Conservation (phyloP, 2,113 vertebrate genomes). For the Suncus etruscus region DNA sequence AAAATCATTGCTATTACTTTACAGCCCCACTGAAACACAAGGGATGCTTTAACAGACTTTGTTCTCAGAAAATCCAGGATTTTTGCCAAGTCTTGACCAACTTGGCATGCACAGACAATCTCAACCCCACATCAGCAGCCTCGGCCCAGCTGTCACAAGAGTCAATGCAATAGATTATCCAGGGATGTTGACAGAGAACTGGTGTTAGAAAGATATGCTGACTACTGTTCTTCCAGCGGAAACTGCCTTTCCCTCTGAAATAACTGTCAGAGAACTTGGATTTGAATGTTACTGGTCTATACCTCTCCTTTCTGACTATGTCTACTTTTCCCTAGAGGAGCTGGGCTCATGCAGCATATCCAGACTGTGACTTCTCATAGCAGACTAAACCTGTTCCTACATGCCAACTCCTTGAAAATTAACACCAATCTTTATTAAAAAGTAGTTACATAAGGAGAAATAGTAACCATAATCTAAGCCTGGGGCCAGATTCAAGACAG, state of each 20-base stretch:
- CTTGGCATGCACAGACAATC: conserved; percentile 52
- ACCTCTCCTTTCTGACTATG: conserved; percentile 31
- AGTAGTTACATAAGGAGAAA: background rate
- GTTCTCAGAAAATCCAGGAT: conserved; percentile 24
- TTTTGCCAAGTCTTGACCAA: conserved; percentile 64
- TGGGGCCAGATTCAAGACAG: conserved; percentile 16
- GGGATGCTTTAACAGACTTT: conserved; percentile 17
- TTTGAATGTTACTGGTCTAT: conserved; percentile 44
- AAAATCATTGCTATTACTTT: background rate
- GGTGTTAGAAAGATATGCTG: conserved; percentile 68
- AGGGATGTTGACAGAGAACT: conserved; percentile 48
- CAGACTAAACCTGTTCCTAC: background rate
- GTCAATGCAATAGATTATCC: conserved; percentile 61
- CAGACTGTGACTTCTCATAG: conserved; percentile 21
- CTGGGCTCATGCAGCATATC: background rate
- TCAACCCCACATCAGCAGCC: conserved; percentile 49
- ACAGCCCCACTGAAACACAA: background rate
- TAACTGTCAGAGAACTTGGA: conserved; percentile 60
- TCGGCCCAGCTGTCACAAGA: conserved; percentile 48
- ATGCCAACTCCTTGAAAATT: conserved; percentile 8
- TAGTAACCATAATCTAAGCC: background rate
- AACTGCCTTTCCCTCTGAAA: conserved; percentile 69
- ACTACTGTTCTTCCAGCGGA: conserved; percentile 62
- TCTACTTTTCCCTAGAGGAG: background rate
- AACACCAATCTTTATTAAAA: background rate